These are phyloP conservation scores for Dastarcus helophoroides DNA, from an alignment of 2,888 invertebrate species.

Conservation along the genomic window DNA sequence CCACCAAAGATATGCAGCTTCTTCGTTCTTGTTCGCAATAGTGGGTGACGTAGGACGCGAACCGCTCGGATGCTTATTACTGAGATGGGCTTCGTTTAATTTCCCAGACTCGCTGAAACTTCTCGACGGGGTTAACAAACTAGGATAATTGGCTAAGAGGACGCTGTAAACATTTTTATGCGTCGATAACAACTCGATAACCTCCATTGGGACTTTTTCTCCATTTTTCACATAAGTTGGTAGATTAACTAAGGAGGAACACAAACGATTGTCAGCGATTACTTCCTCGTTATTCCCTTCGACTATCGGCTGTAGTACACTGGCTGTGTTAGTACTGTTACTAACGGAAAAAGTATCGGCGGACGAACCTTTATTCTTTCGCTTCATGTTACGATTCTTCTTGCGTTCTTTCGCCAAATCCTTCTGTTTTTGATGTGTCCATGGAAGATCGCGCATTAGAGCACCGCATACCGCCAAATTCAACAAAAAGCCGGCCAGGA, in stretches of 20 bases:
- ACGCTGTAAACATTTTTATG: conserved; percentile 60
- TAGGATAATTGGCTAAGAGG: conserved; percentile 63
- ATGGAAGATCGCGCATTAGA: conserved; percentile 65
- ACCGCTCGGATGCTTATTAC: conserved; percentile 3
- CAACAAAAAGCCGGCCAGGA: conserved; percentile 67
- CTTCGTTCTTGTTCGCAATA: conserved; percentile 14
- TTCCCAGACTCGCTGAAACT: conserved; percentile 60
- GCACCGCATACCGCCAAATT: conserved; percentile 74
- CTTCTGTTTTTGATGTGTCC: conserved; percentile 52
- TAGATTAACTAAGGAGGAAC: conserved; percentile 71
- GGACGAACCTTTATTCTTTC: conserved; percentile 47
- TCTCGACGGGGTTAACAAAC: conserved; percentile 55
- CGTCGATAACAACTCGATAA: conserved; percentile 58
- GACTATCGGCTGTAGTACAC: conserved; percentile 41
- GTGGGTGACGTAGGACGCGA: conserved; percentile 2
- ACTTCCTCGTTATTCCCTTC: conserved; percentile 29
- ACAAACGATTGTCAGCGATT: conserved; percentile 37
- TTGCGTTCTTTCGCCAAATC: conserved; percentile 52
- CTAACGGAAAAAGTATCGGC: conserved; percentile 60
- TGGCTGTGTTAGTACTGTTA: conserved; percentile 54
- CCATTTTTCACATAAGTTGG: conserved; percentile 74
- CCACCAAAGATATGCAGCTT: conserved; percentile 47
- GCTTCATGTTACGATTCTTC: conserved; percentile 46
- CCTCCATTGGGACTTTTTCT: conserved; percentile 66
- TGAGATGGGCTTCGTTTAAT: conserved; percentile 36